phyloP scores from a whole-genome alignment of 1,140 invertebrate species.

The Ostrea denselamellosa region DNA sequence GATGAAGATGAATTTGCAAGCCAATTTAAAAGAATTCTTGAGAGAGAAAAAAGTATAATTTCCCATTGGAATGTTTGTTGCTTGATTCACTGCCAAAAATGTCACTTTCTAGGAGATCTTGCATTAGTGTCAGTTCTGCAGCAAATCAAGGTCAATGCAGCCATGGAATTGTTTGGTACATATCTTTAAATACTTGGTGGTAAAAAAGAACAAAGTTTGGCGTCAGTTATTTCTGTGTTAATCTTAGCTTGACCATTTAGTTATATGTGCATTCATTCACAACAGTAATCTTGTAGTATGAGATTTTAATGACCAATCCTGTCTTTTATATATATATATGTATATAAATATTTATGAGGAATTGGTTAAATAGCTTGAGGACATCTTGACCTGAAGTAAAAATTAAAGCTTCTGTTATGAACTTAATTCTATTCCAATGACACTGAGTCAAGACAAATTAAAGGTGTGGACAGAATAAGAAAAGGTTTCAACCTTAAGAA shows the following conservation, averaged over 20 bases:
- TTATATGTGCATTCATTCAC: not conserved
- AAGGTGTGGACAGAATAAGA: not conserved
- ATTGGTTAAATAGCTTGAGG: constrained; percentile 3
- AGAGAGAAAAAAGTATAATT: constrained; percentile 40
- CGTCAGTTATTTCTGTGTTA: not conserved
- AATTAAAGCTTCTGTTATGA: not conserved
- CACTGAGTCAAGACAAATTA: not conserved
- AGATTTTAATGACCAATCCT: constrained; percentile 13
- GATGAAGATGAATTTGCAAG: not conserved
- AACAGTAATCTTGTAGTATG: not conserved
- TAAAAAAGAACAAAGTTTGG: not conserved
- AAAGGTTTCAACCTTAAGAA: not conserved
- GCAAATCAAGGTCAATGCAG: constrained; percentile 35
- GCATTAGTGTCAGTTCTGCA: constrained; percentile 34
- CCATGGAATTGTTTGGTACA: not conserved
- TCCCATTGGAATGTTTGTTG: constrained; percentile 32
- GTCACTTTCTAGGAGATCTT: constrained; percentile 29
- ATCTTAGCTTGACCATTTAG: not conserved
- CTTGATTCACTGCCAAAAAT: constrained; percentile 36
- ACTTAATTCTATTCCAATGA: not conserved
- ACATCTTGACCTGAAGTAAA: constrained; percentile 25
- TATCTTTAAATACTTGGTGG: not conserved
- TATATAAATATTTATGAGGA: too few species aligned
- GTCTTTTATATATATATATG: not conserved
- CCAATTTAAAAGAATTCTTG: constrained; percentile 38